Evolutionary conservation across 1,140 invertebrate species (phyloP).

Genomic region (Drosophila punjabiensis): DNA sequence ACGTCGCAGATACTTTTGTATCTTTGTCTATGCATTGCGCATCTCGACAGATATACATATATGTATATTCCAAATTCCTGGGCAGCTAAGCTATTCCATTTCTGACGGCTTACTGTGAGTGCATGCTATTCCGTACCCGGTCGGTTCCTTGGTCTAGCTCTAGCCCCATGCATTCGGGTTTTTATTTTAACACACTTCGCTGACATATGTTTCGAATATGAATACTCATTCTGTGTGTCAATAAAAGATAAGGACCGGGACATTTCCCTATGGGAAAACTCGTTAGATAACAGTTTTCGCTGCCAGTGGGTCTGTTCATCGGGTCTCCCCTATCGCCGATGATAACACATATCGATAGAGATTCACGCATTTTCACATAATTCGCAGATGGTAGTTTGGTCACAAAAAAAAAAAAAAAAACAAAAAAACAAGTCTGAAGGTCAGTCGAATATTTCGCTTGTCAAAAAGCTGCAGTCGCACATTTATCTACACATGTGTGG

Average conservation of each 20-base stretch:
- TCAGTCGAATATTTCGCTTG: constrained; percentile 12
- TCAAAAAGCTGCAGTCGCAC: constrained; percentile 1
- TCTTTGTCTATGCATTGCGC: constrained; percentile 60
- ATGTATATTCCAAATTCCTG: constrained; percentile 10
- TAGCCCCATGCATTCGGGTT: constrained; percentile 13
- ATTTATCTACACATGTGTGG: constrained; percentile 6
- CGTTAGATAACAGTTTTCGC: constrained; percentile 32
- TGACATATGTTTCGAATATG: constrained; percentile 68
- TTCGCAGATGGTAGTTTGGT: neutral
- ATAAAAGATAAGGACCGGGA: constrained; percentile 10
- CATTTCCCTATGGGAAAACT: constrained; percentile 21
- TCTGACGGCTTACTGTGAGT: constrained; percentile 24
- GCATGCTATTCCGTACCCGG: constrained; percentile 15
- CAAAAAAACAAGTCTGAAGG: neutral
- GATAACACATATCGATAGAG: constrained; percentile 8
- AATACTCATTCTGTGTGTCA: constrained; percentile 66
- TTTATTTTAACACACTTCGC: constrained; percentile 58
- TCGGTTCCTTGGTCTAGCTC: constrained; percentile 7
- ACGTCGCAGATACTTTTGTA: constrained; percentile 65
- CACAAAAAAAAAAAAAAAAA: neutral
- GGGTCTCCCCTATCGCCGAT: constrained; percentile 1
- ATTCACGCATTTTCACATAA: constrained; percentile 1
- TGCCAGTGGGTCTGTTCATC: constrained; percentile 21
- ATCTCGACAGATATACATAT: constrained; percentile 16
- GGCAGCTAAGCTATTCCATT: constrained; percentile 19